Percentiles rank a stretch among this genome's conserved stretches.
Evolutionary conservation across 2,113 vertebrate species (phyloP).

Genomic region (Cheirogaleus medius): DNA sequence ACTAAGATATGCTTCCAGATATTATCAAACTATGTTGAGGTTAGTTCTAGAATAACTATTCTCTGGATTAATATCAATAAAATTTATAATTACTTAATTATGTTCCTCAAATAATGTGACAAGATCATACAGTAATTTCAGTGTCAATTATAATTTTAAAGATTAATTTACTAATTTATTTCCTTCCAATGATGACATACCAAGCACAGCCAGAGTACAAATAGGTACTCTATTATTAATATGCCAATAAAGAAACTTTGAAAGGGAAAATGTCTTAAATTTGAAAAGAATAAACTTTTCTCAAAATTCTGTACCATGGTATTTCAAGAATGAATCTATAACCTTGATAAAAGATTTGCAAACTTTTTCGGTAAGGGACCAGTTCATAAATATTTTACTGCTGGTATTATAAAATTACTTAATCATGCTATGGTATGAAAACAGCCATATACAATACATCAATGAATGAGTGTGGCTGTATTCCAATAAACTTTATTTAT

Average conservation of each 20-base stretch:
- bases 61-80: conserved; percentile 72
- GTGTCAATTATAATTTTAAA: conserved; percentile 74
- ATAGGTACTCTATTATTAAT: not conserved
- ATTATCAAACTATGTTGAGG: conserved; percentile 68
- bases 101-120: conserved; percentile 52
- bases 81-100: conserved; percentile 71
- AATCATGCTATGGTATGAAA: not conserved
- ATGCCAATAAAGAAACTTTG: not conserved
- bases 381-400: not conserved
- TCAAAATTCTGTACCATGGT: not conserved
- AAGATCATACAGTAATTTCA: conserved; percentile 67
- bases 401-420: not conserved
- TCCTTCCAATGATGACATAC: conserved; percentile 6
- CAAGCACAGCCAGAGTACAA: not conserved
- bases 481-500: conserved; percentile 9
- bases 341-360: not conserved
- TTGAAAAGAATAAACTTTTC: not conserved
- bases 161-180: conserved; percentile 60
- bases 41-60: conserved; percentile 67
- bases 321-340: conserved; percentile 44
- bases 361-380: not conserved
- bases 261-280: not conserved
- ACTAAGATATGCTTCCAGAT: conserved; percentile 60
- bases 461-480: not conserved
- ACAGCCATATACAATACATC: not conserved